phyloP scores from a whole-genome alignment of 2,888 invertebrate genomes.

The Oscheius sp. region DNA sequence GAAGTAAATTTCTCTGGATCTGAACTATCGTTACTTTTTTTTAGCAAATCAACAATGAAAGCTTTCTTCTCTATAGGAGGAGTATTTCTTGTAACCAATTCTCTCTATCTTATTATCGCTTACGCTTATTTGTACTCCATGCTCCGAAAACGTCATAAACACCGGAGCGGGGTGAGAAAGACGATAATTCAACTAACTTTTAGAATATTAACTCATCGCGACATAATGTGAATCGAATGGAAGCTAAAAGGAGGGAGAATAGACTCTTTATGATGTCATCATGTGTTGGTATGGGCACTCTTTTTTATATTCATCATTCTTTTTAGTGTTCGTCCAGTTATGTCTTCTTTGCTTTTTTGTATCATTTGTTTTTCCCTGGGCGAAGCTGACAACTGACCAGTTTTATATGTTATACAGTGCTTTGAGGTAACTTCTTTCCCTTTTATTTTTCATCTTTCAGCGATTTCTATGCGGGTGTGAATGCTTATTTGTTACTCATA shows the following conservation, averaged over 20 bases:
- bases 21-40: background rate
- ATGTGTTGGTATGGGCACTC: conserved; percentile 1
- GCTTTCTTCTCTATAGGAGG: conserved; percentile 22
- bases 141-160: background rate
- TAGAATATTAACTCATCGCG: too few species aligned
- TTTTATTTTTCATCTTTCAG: background rate
- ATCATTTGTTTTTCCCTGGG: background rate
- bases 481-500: conserved; percentile 21
- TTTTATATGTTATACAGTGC: conserved; percentile 32
- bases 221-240: background rate
- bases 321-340: conserved; percentile 26
- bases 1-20: background rate
- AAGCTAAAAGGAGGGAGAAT: conserved; percentile 16
- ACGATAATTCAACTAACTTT: too few species aligned
- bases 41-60: conserved; percentile 7
- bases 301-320: too few species aligned
- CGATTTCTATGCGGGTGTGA: conserved; percentile 28
- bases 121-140: conserved; percentile 15
- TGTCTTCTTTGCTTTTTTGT: conserved; percentile 14
- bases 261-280: conserved; percentile 19
- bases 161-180: conserved; percentile 10
- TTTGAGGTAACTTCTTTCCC: conserved; percentile 2
- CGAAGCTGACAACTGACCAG: conserved; percentile 19
- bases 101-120: conserved; percentile 22
- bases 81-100: conserved; percentile 11